Evolutionary conservation across 2,888 invertebrate genomes (phyloP), one percentile per base, ranked within the genome.

Genomic region (Mycalesis mineus): DNA sequence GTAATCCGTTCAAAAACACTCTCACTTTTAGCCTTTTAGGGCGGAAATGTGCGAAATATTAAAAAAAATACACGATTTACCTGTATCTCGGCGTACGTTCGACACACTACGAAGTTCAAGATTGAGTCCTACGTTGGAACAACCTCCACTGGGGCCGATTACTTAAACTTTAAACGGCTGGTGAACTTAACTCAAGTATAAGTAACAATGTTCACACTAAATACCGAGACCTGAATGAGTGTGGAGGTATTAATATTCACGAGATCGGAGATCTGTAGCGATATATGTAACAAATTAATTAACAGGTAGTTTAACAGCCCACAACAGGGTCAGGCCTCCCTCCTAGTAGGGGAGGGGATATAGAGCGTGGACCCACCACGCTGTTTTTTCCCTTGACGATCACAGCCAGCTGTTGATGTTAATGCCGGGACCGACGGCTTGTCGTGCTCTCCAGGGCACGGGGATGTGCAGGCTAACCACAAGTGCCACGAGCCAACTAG

Each of bases 61-160:
- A 5, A 4, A 4, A 22, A 22, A 22, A 22, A 4, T 22, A 22
- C 22, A 22, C 22, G 8, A 15, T 50, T 51, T 51, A 51, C 51
- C 51, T 51, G 41, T 50, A 11, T 13, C 14, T 41, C 29, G 51
- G 15, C 40, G 51, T 40, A 51, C 51, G 51, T 51, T 40, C 51
- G 51, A 51, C 41, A 15, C 51, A 41, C 51, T 15, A 31, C 51
- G 29, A 31, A 40, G 29, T 51, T 51, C 29, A 41, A 51, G 51
- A 51, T 51, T 51, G 50, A 50, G 51, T 51, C 51, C 41, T 31
- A 31, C 51, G 28, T 40, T n/a, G 29, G 14, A 51, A 14, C 50
- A 51, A 51, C 51, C 51, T 41, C 15, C 39, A 31, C 11, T 31
- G 11, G 40, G 11, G 40, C 31, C 14, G 51, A 31, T 29, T 31